Evolutionary conservation across 2,888 invertebrate genomes (phyloP), one percentile per base, ranked within the genome.

Genomic region (Tachystola acroxantha): DNA sequence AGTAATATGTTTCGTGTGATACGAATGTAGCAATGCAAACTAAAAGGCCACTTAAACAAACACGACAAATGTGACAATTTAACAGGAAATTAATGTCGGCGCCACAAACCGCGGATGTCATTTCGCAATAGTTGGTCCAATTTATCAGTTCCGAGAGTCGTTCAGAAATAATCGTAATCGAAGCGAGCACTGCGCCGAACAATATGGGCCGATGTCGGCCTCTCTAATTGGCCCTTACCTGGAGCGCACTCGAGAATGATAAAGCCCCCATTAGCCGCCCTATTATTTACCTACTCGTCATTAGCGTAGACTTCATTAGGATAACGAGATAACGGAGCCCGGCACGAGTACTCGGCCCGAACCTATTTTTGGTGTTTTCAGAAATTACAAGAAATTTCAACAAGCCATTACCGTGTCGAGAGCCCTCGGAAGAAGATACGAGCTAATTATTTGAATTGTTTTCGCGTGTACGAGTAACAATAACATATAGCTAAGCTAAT

Each of bases 281-380:
- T 86, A 86, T 86, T 85, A 86, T 86, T 86, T 86, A 86, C 85
- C 85, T 85, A 85, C 85, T 86, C 86, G 82, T 85, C 85, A 86
- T 86, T 86, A 86, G 84, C 80, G 85, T 85, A 84, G 84, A 85
- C 81, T 86, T 86, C 85, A 86, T 86, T 86, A 86, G 85, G 84
- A 81, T 85, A 86, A 86, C 86, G 85, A 86, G 85, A 86, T 86
- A 86, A 85, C 82, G 77, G 78, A 77, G 77, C 76, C 70, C 64
- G 52, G 57, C 68, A 76, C 66, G 73, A 77, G 74, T 70, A 57
- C 64, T 54, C 54, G 59, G 58, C 56, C 62, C 32, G 57, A 60
- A 59, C 58, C 63, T 65, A 70, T 79, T 80, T 79, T 79, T 69
- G 78, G 80, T 70, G 76, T 74, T 80, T 81, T 73, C 6, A 67